These are phyloP conservation scores for Cheilosia urbana DNA, from an alignment of 2,888 invertebrate species.

Conservation along the genomic window DNA sequence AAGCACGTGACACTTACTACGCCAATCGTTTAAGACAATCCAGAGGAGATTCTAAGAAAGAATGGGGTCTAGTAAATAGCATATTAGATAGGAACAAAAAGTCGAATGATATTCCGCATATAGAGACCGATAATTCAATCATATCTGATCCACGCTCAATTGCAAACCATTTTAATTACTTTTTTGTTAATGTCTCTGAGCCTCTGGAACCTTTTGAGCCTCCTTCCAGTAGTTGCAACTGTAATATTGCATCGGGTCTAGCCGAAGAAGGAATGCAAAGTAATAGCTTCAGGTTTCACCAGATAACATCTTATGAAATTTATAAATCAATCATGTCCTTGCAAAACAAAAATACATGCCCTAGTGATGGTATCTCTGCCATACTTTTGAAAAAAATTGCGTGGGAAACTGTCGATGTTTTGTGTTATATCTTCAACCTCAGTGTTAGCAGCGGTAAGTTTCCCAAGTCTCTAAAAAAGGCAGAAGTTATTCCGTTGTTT, in stretches of 20 bases:
- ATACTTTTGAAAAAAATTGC: neutral
- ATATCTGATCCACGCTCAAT: slow-evolving; percentile 1
- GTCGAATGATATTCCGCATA: neutral
- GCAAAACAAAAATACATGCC: slow-evolving; percentile 3
- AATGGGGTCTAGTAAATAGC: too few species aligned
- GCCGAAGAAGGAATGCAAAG: slow-evolving; percentile 4
- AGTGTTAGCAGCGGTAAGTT: too few species aligned
- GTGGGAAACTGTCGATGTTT: slow-evolving; percentile 6
- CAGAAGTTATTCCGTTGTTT: too few species aligned
- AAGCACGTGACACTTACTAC: slow-evolving; percentile 10
- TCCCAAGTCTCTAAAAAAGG: too few species aligned
- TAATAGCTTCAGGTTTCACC: slow-evolving; percentile 9
- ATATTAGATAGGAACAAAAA: too few species aligned
- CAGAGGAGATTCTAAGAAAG: neutral
- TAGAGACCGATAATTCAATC: slow-evolving; percentile 4
- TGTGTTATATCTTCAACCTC: neutral
- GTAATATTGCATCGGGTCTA: slow-evolving; percentile 5
- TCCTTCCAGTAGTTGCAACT: slow-evolving; percentile 2
- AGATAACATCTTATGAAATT: slow-evolving; percentile 1
- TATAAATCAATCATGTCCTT: slow-evolving; percentile 1
- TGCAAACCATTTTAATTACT: neutral
- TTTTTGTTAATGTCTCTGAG: neutral
- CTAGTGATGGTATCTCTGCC: neutral
- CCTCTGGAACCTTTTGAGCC: slow-evolving; percentile 3
- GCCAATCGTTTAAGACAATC: neutral